Percentiles rank a stretch among this genome's conserved stretches.
phyloP scores from a whole-genome alignment of 2,888 invertebrate species.

The Anoplius nigerrimus region DNA sequence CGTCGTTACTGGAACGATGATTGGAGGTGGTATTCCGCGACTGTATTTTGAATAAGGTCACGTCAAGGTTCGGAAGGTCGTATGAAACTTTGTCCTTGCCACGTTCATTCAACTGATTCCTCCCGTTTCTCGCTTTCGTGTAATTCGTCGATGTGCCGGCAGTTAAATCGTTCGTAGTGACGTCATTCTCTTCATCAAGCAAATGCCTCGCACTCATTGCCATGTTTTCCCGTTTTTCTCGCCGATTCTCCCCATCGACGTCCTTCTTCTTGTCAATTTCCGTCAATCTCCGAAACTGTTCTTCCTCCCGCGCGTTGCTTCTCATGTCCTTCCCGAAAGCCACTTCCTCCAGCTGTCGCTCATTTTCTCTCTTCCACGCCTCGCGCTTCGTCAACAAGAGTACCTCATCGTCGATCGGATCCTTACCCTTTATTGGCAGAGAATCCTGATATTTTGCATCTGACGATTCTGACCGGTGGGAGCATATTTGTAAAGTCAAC shows the following conservation, averaged over 20 bases:
- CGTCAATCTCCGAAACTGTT: constrained; percentile 44
- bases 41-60: too few relatives aligned
- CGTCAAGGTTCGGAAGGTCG: neutral
- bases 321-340: constrained; percentile 60
- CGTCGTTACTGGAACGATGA: neutral
- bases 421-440: constrained; percentile 48
- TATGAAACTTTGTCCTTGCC: too few relatives aligned
- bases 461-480: neutral
- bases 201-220: neutral
- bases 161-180: neutral
- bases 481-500: neutral
- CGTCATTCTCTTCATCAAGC: constrained; percentile 4
- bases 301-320: constrained; percentile 34
- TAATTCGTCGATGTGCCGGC: too few relatives aligned
- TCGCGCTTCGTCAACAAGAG: constrained; percentile 59
- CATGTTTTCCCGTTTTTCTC: constrained; percentile 11
- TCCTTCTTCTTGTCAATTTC: constrained; percentile 40
- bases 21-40: too few relatives aligned
- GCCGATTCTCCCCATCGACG: neutral
- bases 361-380: constrained; percentile 58
- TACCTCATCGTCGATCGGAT: constrained; percentile 55
- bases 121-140: too few relatives aligned
- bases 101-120: too few relatives aligned
- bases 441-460: constrained; percentile 5
- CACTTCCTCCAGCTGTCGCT: constrained; percentile 58